Percentiles rank a stretch among this genome's conserved stretches.
Conservation (phyloP, 2,888 invertebrate species). For the Lissocephala sabroskyi region DNA sequence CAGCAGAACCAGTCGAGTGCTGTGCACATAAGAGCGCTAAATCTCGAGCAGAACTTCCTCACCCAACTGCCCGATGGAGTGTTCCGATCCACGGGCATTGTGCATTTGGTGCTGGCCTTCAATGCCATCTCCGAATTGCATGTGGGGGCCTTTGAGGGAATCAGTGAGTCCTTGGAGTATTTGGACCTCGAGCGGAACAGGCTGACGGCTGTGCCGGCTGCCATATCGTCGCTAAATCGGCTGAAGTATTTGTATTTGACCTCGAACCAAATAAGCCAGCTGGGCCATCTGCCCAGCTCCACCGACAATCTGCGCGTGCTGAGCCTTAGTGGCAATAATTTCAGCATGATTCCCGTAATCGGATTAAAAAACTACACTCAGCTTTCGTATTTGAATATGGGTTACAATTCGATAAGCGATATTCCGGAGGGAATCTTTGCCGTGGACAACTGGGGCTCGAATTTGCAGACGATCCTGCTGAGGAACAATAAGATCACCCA, state of each 20-base stretch:
- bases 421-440: constrained; percentile 84
- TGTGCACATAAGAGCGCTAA: constrained; percentile 80
- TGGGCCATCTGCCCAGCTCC: constrained; percentile 76
- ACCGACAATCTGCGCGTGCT: constrained; percentile 80
- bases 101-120: constrained; percentile 85
- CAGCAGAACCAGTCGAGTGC: constrained; percentile 80
- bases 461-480: constrained; percentile 85
- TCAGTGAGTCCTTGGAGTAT: constrained; percentile 84
- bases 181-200: constrained; percentile 88
- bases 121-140: constrained; percentile 82
- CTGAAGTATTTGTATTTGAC: constrained; percentile 88
- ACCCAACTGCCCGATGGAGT: constrained; percentile 78
- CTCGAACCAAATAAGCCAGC: constrained; percentile 81
- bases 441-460: constrained; percentile 80
- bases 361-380: constrained; percentile 82
- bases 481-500: constrained; percentile 88
- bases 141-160: constrained; percentile 81
- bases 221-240: constrained; percentile 78
- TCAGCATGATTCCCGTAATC: constrained; percentile 81
- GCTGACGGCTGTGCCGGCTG: constrained; percentile 80
- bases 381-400: constrained; percentile 89
- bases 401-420: constrained; percentile 88
- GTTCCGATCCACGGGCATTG: constrained; percentile 81
- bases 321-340: constrained; percentile 86
- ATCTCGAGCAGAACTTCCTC: constrained; percentile 86